These are phyloP conservation scores for Caenorhabditis doughertyi DNA, from an alignment of 2,888 invertebrate genomes.

Conservation along the genomic window DNA sequence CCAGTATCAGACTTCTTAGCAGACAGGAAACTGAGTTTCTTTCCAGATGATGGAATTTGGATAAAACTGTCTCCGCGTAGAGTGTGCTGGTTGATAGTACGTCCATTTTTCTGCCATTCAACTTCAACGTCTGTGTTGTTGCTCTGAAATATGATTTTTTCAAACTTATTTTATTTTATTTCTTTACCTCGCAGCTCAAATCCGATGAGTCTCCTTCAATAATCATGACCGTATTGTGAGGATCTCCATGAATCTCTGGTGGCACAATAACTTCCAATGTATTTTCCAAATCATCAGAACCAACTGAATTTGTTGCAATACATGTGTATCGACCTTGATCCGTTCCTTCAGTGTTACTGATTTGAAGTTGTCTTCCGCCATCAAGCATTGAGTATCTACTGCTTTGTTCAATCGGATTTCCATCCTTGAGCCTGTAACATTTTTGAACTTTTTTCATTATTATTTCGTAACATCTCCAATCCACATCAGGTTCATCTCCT, in stretches of 20 bases:
- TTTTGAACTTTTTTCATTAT: not conserved
- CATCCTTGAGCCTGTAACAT: slow-evolving; percentile 75
- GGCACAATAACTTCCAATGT: slow-evolving; percentile 78
- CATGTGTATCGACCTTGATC: slow-evolving; percentile 78
- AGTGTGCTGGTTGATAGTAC: slow-evolving; percentile 69
- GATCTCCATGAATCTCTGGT: slow-evolving; percentile 73
- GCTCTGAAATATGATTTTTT: slow-evolving; percentile 26
- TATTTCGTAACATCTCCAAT: not conserved
- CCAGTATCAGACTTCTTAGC: slow-evolving; percentile 72
- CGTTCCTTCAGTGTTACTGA: slow-evolving; percentile 67
- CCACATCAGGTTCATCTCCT: not conserved
- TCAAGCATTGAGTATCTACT: slow-evolving; percentile 72
- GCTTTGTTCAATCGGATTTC: slow-evolving; percentile 66
- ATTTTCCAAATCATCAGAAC: slow-evolving; percentile 80
- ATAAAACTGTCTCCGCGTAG: slow-evolving; percentile 71
- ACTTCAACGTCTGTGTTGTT: slow-evolving; percentile 68
- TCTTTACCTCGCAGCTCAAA: slow-evolving; percentile 51
- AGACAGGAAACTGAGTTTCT: slow-evolving; percentile 74
- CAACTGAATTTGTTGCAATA: slow-evolving; percentile 81
- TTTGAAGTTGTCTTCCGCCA: slow-evolving; percentile 78
- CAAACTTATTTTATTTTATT: not conserved
- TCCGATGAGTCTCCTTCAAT: slow-evolving; percentile 53
- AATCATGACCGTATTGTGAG: slow-evolving; percentile 13
- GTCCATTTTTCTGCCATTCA: slow-evolving; percentile 80
- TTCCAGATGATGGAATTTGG: slow-evolving; percentile 76